Evolutionary conservation across 2,113 vertebrate genomes (phyloP), one percentile per base, ranked within the genome.

Genomic region (Hymenochirus boettgeri): DNA sequence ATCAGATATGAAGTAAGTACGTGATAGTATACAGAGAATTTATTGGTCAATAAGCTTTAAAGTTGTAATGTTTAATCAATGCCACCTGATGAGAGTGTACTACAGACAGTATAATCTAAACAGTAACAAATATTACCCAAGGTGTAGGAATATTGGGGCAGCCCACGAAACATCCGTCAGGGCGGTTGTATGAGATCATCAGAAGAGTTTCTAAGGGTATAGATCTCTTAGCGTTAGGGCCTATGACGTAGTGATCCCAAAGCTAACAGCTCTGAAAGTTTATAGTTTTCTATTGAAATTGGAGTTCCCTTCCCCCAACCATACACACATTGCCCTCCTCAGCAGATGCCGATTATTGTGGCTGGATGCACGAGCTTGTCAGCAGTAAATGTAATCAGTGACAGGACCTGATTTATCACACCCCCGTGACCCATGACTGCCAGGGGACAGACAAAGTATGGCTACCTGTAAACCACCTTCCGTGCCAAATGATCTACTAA

Each of bases 381-480:
- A 65, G 53, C 31, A 31, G 52, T 26, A 65, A 65, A 64, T 64
- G 62, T 55, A 64, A 56, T 65, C 52, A 56, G 26, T 27, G 24
- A 29, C 25, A 57, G 39, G 17, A 47, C 21, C 2, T 19, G 29
- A 65, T 65, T 65, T 65, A 65, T 65, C 53, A 65, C 46, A 46
- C 51, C 54, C 53, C 29, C 55, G n/a, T 65, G 62, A 65, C 62
- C 62, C 57, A 54, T 54, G 19, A 54, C 62, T 54, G n/a, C 56
- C 53, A 48, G 62, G 53, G 37, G 45, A 33, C 26, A 27, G 53
- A 65, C n/a, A 57, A 57, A 35, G 24, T 48, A 50, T 39, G 18
- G 26, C 27, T 37, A n/a, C 27, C 19, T 21, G 18, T 26, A 48
- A 65, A 65, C 62, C 26, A n/a, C 42, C 9, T 33, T 57, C 26